Evolutionary conservation across 1,140 invertebrate genomes (phyloP).

Genomic region (Lasioglossum albipes): DNA sequence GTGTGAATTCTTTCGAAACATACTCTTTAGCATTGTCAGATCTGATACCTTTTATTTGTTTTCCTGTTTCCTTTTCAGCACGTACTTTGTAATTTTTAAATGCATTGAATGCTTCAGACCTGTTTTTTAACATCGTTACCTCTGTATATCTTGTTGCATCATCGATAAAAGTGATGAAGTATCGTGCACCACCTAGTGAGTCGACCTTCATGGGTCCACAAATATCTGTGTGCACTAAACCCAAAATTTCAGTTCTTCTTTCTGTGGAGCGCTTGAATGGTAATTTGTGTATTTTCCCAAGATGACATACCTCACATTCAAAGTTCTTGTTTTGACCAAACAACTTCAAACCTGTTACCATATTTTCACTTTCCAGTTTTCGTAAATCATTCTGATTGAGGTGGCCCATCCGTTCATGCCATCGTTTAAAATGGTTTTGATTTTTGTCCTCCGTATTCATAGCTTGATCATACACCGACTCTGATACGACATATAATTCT

Average conservation of each 20-base stretch:
- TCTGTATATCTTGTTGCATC: conserved; percentile 27
- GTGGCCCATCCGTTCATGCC: conserved; percentile 27
- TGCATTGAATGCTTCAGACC: conserved; percentile 44
- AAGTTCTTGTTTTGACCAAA: not conserved
- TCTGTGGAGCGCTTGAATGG: conserved; percentile 3
- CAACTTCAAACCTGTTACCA: not conserved
- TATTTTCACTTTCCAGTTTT: not conserved
- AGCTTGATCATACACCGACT: conserved; percentile 51
- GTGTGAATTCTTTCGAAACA: not conserved
- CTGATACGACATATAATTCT: conserved; percentile 51
- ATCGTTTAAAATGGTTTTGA: conserved; percentile 35
- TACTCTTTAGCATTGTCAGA: conserved; percentile 42
- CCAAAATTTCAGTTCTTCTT: not conserved
- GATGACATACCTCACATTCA: conserved; percentile 9
- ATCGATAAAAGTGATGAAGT: conserved; percentile 57
- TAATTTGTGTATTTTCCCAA: conserved; percentile 19
- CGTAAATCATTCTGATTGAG: conserved; percentile 8
- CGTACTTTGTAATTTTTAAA: conserved; percentile 69
- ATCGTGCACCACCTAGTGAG: conserved; percentile 54
- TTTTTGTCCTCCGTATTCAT: conserved; percentile 68
- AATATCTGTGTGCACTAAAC: conserved; percentile 5
- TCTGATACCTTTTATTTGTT: conserved; percentile 37
- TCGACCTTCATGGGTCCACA: conserved; percentile 17
- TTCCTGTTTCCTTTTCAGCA: conserved; percentile 57
- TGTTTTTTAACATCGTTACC: conserved; percentile 56